Percentiles rank a stretch among this genome's conserved stretches.
These are phyloP conservation scores for Philopotamus ludificatus DNA, from an alignment of 1,140 invertebrate species.

Conservation along the genomic window DNA sequence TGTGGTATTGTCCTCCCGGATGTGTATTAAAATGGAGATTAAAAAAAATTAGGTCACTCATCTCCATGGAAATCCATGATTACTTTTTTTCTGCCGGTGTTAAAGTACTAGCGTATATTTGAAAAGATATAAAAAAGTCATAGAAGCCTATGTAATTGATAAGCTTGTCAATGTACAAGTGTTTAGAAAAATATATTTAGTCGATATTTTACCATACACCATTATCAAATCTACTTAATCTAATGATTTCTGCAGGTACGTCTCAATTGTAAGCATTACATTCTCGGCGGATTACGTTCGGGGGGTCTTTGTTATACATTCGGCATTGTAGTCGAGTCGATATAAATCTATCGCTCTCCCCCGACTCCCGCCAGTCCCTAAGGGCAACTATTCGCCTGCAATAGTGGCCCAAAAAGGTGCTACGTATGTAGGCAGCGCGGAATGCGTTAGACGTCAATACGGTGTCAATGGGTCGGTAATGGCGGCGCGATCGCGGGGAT, in stretches of 20 bases:
- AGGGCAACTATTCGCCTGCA: slow-evolving; percentile 27
- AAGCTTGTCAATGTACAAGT: not conserved
- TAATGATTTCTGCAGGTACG: too few relatives aligned
- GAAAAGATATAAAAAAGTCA: not conserved
- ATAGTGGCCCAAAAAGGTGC: slow-evolving; percentile 28
- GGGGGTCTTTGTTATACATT: slow-evolving; percentile 5
- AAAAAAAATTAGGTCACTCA: not conserved
- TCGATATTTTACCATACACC: too few relatives aligned
- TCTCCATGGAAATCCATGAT: too few relatives aligned
- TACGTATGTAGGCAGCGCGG: slow-evolving; percentile 10
- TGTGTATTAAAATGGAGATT: not conserved
- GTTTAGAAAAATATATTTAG: too few relatives aligned
- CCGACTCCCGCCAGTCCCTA: slow-evolving; percentile 1
- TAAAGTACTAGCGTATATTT: not conserved
- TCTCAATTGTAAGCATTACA: too few relatives aligned
- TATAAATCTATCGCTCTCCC: slow-evolving; percentile 27
- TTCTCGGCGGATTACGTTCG: too few relatives aligned
- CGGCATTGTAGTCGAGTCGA: slow-evolving; percentile 1
- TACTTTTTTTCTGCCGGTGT: too few relatives aligned
- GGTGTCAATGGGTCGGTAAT: slow-evolving; percentile 29
- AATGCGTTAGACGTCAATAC: slow-evolving; percentile 35
- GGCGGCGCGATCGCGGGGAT: slow-evolving; percentile 3
- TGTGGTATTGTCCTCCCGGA: not conserved
- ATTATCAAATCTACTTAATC: too few relatives aligned
- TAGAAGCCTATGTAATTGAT: not conserved